Conservation (phyloP, 1,140 invertebrate genomes). For the Thaumatotibia leucotreta region DNA sequence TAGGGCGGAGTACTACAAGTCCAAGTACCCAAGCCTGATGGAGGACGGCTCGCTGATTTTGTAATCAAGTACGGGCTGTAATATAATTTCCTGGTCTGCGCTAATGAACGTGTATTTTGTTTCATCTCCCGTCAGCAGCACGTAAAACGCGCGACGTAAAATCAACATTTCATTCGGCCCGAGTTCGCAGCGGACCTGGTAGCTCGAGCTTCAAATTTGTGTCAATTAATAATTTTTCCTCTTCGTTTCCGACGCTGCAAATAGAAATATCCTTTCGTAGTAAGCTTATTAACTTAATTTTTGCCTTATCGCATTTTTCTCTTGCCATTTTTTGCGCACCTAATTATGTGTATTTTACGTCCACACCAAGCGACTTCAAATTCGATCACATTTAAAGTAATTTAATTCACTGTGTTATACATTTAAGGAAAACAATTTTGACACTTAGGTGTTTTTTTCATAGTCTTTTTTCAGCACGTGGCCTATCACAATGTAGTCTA, state of each 20-base stretch:
- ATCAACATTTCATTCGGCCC: slow-evolving; percentile 61
- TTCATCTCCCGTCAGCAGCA: slow-evolving; percentile 49
- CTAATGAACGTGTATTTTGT: slow-evolving; percentile 69
- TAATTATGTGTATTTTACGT: not conserved
- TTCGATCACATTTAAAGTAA: not conserved
- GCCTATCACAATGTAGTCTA: no score
- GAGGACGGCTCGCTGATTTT: slow-evolving; percentile 36
- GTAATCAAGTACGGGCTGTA: slow-evolving; percentile 58
- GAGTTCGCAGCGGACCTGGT: slow-evolving; percentile 26
- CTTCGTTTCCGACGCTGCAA: slow-evolving; percentile 28
- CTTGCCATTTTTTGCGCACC: not conserved
- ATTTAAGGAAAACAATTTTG: not conserved
- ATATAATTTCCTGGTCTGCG: slow-evolving; percentile 57
- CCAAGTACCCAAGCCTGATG: not conserved
- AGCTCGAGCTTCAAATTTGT: slow-evolving; percentile 45
- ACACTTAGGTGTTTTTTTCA: no score
- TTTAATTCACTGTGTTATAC: not conserved
- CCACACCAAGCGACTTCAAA: not conserved
- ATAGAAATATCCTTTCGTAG: slow-evolving; percentile 28
- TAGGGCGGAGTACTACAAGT: not conserved
- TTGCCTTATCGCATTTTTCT: not conserved
- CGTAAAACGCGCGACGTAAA: slow-evolving; percentile 49
- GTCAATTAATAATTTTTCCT: slow-evolving; percentile 46
- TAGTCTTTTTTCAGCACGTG: no score
- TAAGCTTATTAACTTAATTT: slow-evolving; percentile 15